Evolutionary conservation across 2,888 invertebrate genomes (phyloP).

Genomic region (Eledone cirrhosa): DNA sequence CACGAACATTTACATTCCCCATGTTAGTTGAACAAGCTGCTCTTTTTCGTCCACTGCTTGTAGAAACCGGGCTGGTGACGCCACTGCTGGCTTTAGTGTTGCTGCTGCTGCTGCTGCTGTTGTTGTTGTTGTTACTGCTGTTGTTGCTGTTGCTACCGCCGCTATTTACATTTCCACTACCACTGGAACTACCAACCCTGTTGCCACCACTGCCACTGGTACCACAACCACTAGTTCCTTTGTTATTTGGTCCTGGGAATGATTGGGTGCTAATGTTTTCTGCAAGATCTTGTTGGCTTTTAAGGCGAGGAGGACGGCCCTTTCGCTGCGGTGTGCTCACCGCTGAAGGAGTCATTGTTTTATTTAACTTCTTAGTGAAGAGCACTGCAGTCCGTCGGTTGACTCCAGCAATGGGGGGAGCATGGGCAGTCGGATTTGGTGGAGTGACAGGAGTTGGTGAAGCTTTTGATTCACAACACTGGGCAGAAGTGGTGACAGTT

Average conservation of each 20-base stretch:
- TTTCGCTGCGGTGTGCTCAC: slow-evolving; percentile 14
- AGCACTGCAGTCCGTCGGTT: slow-evolving; percentile 81
- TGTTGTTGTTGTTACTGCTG: slow-evolving; percentile 37
- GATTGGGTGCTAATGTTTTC: neutral
- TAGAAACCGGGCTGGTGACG: slow-evolving; percentile 29
- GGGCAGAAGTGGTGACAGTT: neutral
- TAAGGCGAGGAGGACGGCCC: slow-evolving; percentile 36
- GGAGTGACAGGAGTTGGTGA: slow-evolving; percentile 8
- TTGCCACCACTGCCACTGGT: neutral
- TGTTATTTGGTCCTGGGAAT: neutral
- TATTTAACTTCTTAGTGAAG: slow-evolving; percentile 75
- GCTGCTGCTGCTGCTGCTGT: neutral
- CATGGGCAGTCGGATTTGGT: slow-evolving; percentile 35
- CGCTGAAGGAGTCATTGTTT: slow-evolving; percentile 25
- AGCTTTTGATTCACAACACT: slow-evolving; percentile 7
- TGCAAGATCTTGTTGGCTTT: slow-evolving; percentile 44
- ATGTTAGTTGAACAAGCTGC: slow-evolving; percentile 51
- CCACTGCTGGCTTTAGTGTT: neutral
- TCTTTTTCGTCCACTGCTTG: slow-evolving; percentile 47
- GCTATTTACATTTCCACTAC: slow-evolving; percentile 47
- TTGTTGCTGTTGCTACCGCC: slow-evolving; percentile 48
- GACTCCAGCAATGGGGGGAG: slow-evolving; percentile 71
- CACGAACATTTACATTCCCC: slow-evolving; percentile 38
- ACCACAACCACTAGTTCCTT: neutral
- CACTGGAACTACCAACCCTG: slow-evolving; percentile 34